Base-by-base conservation (phyloP, 2,888 invertebrate species). In the Lordiphosa fenestrarum region DNA sequence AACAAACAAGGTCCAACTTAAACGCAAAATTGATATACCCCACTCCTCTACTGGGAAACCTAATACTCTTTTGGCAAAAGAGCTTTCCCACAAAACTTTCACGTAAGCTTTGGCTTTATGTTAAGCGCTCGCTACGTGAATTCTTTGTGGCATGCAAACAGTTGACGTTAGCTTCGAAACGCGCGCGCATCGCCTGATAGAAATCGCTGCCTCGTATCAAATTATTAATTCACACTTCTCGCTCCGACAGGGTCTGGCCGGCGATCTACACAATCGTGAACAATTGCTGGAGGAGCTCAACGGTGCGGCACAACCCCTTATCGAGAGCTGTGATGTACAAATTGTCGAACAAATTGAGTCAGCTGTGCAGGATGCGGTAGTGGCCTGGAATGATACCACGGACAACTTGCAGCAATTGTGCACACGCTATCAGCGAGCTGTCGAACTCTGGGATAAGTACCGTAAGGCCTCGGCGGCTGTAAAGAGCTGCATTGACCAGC, bases 311-410 rank as follows among this genome's bases (percentile, higher is more conserved):
- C 93, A 93, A 52, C 95, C 95, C 4, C 89, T 96, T 73, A 92
- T 93, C 66, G 93, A 93, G 64, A 91, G 91, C 84, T 93, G 94
- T 84, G 92, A 93, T 83, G 92, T 94, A 1, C 91, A 93, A 78
- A 93, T 95, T 53, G 93, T 94, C 7, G 93, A 94, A 63, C 92
- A 92, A 78, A 93, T 96, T 65, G 92, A 94, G 71, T 92, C 93
- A 2, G 94, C 95, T 46, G 94, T 96, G 41, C 93, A 94, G 87
- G 94, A 94, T 83, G 95, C 95, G 12, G 94, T 94, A 10, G 92
- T 93, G 4, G 94, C 95, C 37, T 96, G 95, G 91, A 92, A 94
- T 78, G 94, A 94, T 82, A 95, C 95, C n/a, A 93, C 94, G 87
- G 91, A 92, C 71, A 94, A 94, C 87, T 91, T 96, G 69, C 92